phyloP scores from a whole-genome alignment of 2,113 vertebrate genomes.

The Rousettus leschenaultii region DNA sequence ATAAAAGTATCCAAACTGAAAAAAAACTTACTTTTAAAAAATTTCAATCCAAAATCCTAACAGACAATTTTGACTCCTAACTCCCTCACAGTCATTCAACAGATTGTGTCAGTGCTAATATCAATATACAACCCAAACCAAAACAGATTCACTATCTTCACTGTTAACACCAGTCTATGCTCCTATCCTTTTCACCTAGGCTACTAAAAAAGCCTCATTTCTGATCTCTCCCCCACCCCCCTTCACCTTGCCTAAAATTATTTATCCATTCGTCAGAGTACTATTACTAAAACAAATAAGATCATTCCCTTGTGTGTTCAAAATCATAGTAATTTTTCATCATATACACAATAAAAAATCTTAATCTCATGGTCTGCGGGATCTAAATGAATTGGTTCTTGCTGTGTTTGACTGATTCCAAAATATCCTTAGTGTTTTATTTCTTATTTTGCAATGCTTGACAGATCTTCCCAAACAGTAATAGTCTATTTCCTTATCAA shows the following conservation, averaged over 20 bases:
- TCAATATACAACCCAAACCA: not conserved
- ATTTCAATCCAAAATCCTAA: not conserved
- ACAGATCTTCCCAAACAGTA: not conserved
- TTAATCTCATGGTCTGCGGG: not conserved
- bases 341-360: not conserved
- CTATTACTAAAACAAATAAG: not conserved
- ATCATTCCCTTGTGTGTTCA: not conserved
- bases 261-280: not conserved
- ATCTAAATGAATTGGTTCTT: not conserved
- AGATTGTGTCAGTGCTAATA: not conserved
- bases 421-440: not conserved
- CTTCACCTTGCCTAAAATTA: too few relatives aligned
- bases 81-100: not conserved
- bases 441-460: not conserved
- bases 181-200: not conserved
- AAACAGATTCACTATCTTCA: not conserved
- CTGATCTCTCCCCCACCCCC: not conserved
- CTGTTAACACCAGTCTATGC: not conserved
- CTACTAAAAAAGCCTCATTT: not conserved
- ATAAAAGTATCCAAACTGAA: not conserved
- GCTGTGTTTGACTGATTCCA: not conserved
- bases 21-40: not conserved
- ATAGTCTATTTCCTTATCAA: not conserved
- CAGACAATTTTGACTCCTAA: not conserved
- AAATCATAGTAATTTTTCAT: not conserved